phyloP scores from a whole-genome alignment of 2,113 vertebrate species.

The Proteles cristata region DNA sequence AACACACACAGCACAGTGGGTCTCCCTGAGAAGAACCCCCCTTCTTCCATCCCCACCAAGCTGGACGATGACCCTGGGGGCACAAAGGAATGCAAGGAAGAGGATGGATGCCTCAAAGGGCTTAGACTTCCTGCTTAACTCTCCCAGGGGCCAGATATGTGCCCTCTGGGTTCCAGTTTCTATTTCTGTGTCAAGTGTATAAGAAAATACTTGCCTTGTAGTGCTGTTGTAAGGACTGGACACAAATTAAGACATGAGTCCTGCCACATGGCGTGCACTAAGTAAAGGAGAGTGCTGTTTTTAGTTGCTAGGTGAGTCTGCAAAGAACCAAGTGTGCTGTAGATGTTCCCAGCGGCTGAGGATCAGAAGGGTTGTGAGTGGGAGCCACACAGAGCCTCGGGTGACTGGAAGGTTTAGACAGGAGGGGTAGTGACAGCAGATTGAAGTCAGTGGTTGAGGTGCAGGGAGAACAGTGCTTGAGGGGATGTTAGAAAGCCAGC shows the following conservation, averaged over 20 bases:
- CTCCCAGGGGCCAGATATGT: not conserved
- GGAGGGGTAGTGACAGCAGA: not conserved
- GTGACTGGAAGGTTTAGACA: not conserved
- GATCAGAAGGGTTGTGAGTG: not conserved
- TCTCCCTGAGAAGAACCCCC: not conserved
- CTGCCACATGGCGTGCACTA: not conserved
- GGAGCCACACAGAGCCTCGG: not conserved
- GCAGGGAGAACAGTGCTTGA: rapidly evolving
- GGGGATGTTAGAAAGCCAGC: not conserved
- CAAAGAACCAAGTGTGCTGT: not conserved
- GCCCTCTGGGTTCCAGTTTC: not conserved
- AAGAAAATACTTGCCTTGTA: not conserved
- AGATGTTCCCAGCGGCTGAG: not conserved
- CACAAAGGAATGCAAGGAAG: not conserved
- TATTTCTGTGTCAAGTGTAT: not conserved
- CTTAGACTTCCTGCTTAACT: not conserved
- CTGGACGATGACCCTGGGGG: not conserved
- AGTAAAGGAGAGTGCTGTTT: not conserved
- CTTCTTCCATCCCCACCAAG: not conserved
- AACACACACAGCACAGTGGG: not conserved
- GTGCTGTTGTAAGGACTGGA: not conserved
- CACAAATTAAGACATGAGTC: not conserved
- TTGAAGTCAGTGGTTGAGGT: not conserved
- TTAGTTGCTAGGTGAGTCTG: not conserved
- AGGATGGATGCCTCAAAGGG: no score